phyloP scores from a whole-genome alignment of 2,797 vertebrate species.

The Cossypha polioptera region DNA sequence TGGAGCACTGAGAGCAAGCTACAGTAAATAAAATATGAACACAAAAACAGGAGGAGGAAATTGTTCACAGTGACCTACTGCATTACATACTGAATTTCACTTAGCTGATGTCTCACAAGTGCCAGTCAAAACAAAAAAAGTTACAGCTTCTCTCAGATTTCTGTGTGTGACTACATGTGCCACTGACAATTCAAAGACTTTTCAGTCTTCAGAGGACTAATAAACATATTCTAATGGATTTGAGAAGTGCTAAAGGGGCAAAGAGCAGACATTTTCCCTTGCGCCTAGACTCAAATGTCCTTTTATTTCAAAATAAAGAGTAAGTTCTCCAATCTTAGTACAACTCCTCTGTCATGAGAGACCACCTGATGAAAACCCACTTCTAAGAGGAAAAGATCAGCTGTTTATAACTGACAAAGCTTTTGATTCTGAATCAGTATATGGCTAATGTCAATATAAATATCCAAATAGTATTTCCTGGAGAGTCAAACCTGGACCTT shows the following conservation, averaged over 20 bases:
- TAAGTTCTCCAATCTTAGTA: not conserved
- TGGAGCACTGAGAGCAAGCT: not conserved
- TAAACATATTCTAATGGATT: not conserved
- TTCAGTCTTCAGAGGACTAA: not conserved
- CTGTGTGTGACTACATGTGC: not conserved
- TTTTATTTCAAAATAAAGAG: slow-evolving; percentile 9
- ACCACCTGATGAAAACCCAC: not conserved
- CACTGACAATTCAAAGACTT: not conserved
- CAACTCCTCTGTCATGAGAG: not conserved
- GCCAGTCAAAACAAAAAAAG: slow-evolving; percentile 6
- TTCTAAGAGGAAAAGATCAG: not conserved
- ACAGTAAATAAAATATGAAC: slow-evolving; percentile 48
- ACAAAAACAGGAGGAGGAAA: slow-evolving; percentile 2
- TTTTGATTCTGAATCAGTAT: not conserved
- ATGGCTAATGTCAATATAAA: not conserved
- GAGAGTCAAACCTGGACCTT: not conserved
- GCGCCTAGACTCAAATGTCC: not conserved
- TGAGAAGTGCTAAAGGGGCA: not conserved
- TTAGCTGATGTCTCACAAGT: not conserved
- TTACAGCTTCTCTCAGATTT: not conserved
- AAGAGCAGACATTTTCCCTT: not conserved
- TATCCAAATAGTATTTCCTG: not conserved
- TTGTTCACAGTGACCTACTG: not conserved
- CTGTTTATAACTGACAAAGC: not conserved
- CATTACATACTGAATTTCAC: not conserved